Base-by-base conservation (phyloP, 2,797 vertebrate genomes). In the Mormyrops boulengeri region DNA sequence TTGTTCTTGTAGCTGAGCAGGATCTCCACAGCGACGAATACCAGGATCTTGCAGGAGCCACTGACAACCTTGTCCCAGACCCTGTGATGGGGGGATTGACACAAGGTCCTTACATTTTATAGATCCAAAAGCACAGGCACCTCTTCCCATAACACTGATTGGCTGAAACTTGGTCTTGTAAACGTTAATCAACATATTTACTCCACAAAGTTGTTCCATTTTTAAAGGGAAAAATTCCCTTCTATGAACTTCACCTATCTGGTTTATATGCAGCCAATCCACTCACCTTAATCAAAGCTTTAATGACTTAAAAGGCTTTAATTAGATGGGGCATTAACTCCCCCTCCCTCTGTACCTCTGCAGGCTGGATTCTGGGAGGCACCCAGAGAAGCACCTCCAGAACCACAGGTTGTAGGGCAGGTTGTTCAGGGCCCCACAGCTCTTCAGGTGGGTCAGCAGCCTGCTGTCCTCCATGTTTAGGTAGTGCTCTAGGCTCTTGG, bases 11-110 rank as follows among this genome's bases (percentile, higher is more conserved):
- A 98, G 91, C 97, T 99, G 91, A 99, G 93, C 89, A 99, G 92
- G 92, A 99, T 99, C 94, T 99, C 99, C 94, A 99, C 89, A 50
- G 98, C 98, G 88, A 99, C 97, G 88, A 99, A 99, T 89, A 98
- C 97, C 6, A 99, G 95, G 93, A 99, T 98, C 95, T 99, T 99
- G 95, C 98, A 99, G 91, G 98, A 99, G 89, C 99, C 99, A 49
- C 98, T 99, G 91, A 99, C 96, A 91, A 99, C 97, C 93, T 99
- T 99, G 95, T 99, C 99, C 98, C 99, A 99, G 89, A 99, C 97
- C 93, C 99, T 99, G 84, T 5, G 92, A 90, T 91, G 26, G 50
- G 26, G 47, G 17, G 60, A 22, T 26, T 12, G 55, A 38, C 14
- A 26, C 73, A 82, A 34, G 1, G 22, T 38, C 14, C 6, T 44